Percentiles rank a stretch among this genome's conserved stretches.
These are phyloP conservation scores for Macrocentrus cingulum DNA, from an alignment of 1,140 invertebrate species.

Conservation along the genomic window DNA sequence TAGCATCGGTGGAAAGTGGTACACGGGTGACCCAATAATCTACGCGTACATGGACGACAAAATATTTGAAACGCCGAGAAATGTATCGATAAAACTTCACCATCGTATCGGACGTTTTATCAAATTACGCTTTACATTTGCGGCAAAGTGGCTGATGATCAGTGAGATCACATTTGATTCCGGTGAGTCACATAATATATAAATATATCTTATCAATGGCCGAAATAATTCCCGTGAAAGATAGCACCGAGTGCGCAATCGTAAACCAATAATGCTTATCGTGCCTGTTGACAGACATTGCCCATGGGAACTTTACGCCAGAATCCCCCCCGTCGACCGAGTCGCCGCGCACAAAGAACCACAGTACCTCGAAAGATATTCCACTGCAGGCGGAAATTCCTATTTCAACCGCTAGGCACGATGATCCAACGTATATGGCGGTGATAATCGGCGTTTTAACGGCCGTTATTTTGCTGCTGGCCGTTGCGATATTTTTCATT, in stretches of 20 bases:
- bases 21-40: conserved; percentile 64
- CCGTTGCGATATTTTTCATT: conserved; percentile 65
- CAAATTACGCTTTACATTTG: conserved; percentile 67
- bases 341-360: conserved; percentile 56
- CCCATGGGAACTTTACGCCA: conserved; percentile 58
- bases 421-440: conserved; percentile 65
- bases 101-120: conserved; percentile 68
- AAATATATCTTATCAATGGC: not conserved
- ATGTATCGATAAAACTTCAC: conserved; percentile 66
- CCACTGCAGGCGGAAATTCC: conserved; percentile 50
- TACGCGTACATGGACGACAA: conserved; percentile 66
- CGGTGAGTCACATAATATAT: conserved; percentile 48
- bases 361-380: conserved; percentile 47
- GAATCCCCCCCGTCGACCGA: conserved; percentile 53
- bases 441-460: conserved; percentile 68
- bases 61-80: conserved; percentile 67
- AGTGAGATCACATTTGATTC: conserved; percentile 69
- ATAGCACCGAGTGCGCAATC: too few relatives aligned
- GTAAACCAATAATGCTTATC: conserved; percentile 11
- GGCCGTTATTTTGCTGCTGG: conserved; percentile 65
- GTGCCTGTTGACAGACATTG: conserved; percentile 47
- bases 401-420: conserved; percentile 56
- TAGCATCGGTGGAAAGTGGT: conserved; percentile 71
- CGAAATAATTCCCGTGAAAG: not conserved
- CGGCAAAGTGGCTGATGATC: conserved; percentile 71